These are phyloP conservation scores for Diabrotica balteata DNA, from an alignment of 2,888 invertebrate species.

Conservation along the genomic window DNA sequence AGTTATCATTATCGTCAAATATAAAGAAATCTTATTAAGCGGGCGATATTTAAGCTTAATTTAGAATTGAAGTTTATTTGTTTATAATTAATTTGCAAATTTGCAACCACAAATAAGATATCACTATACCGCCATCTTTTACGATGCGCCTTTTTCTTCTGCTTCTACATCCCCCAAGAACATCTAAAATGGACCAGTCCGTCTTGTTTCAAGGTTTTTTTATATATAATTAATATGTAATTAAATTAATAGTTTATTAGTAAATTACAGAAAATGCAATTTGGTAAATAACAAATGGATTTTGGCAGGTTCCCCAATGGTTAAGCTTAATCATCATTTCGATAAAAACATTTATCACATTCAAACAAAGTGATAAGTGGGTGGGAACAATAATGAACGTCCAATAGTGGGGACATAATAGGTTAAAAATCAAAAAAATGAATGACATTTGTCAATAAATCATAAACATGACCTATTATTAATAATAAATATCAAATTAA, in stretches of 20 bases:
- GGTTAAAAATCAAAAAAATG: constrained; percentile 53
- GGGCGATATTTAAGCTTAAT: background rate
- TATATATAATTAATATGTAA: background rate
- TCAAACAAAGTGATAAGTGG: constrained; percentile 26
- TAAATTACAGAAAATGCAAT: background rate
- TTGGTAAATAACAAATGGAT: background rate
- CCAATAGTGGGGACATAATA: constrained; percentile 48
- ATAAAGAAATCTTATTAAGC: background rate
- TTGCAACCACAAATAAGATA: constrained; percentile 56
- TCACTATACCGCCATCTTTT: constrained; percentile 60
- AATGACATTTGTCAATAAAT: constrained; percentile 41
- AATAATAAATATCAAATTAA: constrained; percentile 31
- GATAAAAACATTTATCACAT: constrained; percentile 38
- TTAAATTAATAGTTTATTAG: background rate
- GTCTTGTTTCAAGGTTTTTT: background rate
- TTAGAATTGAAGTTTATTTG: constrained; percentile 27
- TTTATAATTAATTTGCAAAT: constrained; percentile 60
- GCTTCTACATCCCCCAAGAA: constrained; percentile 47
- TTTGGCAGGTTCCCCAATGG: background rate
- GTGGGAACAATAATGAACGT: constrained; percentile 50
- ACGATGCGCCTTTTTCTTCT: constrained; percentile 55
- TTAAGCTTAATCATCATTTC: background rate
- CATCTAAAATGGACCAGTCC: constrained; percentile 55
- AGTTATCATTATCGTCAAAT: constrained; percentile 16
- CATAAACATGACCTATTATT: constrained; percentile 32